Conservation (phyloP, 2,888 invertebrate species). For the Cerastoderma edule region DNA sequence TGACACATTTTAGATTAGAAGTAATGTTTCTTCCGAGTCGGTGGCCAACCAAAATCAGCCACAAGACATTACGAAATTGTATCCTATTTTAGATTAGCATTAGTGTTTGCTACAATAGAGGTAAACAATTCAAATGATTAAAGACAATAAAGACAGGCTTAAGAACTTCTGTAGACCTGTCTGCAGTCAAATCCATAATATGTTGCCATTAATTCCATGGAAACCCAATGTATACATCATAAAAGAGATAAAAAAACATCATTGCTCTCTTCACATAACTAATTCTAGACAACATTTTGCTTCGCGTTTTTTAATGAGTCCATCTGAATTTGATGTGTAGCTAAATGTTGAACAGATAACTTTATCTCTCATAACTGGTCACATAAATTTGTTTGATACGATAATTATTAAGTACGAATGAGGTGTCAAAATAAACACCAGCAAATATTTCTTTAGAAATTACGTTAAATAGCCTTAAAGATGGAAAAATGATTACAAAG, state of each 20-base stretch:
- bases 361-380: not conserved
- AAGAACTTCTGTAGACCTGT: not conserved
- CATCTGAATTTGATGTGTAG: not conserved
- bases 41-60: no score
- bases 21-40: no score
- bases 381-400: not conserved
- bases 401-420: not conserved
- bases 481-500: not conserved
- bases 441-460: not conserved
- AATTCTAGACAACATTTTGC: no score
- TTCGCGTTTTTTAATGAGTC: no score
- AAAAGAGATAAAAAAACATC: not conserved
- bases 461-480: not conserved
- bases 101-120: no score
- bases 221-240: not conserved
- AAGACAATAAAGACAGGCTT: not conserved
- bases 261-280: no score
- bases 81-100: no score
- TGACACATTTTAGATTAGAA: no score
- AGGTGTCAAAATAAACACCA: not conserved
- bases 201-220: not conserved
- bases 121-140: no score
- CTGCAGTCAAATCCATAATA: not conserved
- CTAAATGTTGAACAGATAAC: not conserved
- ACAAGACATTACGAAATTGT: no score